These are phyloP conservation scores for Coregonus suidteri DNA, from an alignment of 2,797 vertebrate genomes.

Conservation along the genomic window DNA sequence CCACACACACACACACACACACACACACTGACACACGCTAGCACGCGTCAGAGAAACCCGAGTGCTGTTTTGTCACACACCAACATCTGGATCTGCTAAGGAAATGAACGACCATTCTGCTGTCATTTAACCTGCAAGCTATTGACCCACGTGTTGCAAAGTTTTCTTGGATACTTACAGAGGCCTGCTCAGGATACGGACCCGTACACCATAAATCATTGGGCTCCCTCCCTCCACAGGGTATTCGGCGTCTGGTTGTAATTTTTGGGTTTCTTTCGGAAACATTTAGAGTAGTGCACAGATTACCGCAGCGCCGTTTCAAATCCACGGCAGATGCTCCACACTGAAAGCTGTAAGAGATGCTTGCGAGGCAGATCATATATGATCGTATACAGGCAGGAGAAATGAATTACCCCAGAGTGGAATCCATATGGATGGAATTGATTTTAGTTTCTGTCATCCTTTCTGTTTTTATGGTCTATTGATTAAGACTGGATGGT, in stretches of 20 bases:
- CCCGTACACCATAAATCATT: conserved; percentile 60
- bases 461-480: neutral
- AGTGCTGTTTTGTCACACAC: conserved; percentile 56
- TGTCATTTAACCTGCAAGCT: conserved; percentile 73
- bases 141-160: conserved; percentile 71
- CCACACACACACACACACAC: conserved; percentile 1
- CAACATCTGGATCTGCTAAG: conserved; percentile 75
- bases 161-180: conserved; percentile 57
- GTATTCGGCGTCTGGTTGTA: conserved; percentile 35
- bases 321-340: conserved; percentile 20
- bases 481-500: neutral
- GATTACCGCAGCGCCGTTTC: conserved; percentile 36
- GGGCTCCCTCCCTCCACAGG: conserved; percentile 32
- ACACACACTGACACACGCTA: conserved; percentile 12
- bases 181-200: conserved; percentile 46
- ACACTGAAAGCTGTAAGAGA: conserved; percentile 23
- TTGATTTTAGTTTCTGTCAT: conserved; percentile 2
- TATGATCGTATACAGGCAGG: neutral
- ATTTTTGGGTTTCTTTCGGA: conserved; percentile 40
- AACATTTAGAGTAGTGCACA: conserved; percentile 46
- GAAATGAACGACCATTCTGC: conserved; percentile 61
- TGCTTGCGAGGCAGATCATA: neutral
- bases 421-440: conserved; percentile 17
- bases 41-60: conserved; percentile 51
- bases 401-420: neutral